phyloP scores from a whole-genome alignment of 2,113 vertebrate species.

The Crotalus horridus region DNA sequence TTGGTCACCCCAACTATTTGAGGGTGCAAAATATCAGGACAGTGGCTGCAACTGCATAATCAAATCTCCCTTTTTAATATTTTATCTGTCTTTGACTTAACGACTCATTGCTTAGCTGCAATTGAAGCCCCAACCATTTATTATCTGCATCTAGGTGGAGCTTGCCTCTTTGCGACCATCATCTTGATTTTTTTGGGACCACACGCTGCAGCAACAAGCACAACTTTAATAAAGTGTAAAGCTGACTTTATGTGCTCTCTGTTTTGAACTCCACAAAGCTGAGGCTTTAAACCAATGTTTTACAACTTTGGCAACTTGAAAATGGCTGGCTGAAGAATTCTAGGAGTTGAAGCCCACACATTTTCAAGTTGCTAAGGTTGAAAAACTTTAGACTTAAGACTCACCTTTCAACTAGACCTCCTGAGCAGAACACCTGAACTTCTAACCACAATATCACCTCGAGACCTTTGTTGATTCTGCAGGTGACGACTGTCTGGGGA shows the following conservation, averaged over 20 bases:
- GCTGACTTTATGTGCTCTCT: not conserved
- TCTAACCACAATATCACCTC: not conserved
- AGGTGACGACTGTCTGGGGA: slow-evolving; percentile 83
- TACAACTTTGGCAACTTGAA: not conserved
- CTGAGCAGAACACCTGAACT: not conserved
- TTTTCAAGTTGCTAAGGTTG: not conserved
- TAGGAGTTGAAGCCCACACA: not conserved
- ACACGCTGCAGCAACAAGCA: not conserved
- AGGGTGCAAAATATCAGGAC: not conserved
- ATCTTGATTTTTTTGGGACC: not conserved
- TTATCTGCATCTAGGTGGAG: not conserved
- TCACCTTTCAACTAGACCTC: not conserved
- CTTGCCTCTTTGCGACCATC: not conserved
- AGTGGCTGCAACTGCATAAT: not conserved
- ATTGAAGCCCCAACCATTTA: not conserved
- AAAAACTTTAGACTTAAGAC: not conserved
- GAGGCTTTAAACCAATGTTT: not conserved
- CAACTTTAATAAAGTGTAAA: not conserved
- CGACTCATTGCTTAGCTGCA: not conserved
- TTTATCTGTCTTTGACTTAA: not conserved
- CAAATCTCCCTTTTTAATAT: not conserved
- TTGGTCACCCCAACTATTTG: not conserved
- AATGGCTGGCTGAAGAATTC: not conserved
- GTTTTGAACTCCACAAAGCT: not conserved
- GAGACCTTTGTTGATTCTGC: slow-evolving; percentile 19